phyloP scores from a whole-genome alignment of 1,140 invertebrate genomes.

The Sycobia sp. region DNA sequence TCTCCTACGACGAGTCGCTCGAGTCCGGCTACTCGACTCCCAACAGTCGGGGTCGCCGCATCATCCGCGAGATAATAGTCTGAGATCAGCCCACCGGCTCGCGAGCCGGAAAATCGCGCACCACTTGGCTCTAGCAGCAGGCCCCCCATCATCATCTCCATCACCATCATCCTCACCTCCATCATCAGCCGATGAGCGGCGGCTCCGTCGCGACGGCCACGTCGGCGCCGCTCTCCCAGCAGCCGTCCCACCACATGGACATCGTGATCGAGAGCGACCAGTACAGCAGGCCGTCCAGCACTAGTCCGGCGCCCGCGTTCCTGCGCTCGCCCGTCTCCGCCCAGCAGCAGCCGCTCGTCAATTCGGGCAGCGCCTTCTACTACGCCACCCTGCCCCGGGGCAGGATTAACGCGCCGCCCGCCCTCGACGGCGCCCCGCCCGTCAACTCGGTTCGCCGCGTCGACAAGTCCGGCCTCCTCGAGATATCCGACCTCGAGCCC shows the following conservation, averaged over 20 bases:
- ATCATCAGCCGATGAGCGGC: no score
- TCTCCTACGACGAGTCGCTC: constrained; percentile 89
- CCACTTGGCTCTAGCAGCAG: constrained; percentile 61
- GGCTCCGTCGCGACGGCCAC: no score
- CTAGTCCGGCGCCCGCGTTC: constrained; percentile 35
- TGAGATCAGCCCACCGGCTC: constrained; percentile 67
- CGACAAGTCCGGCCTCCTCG: constrained; percentile 51
- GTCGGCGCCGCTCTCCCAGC: no score
- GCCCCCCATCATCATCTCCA: constrained; percentile 42
- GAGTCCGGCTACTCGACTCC: constrained; percentile 93
- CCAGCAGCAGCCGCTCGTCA: constrained; percentile 31
- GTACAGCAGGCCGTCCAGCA: constrained; percentile 10
- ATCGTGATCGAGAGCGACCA: constrained; percentile 55
- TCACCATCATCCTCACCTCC: no score
- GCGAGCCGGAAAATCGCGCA: constrained; percentile 57
- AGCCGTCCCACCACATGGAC: constrained; percentile 53
- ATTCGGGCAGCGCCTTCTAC: constrained; percentile 29
- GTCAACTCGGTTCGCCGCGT: constrained; percentile 46
- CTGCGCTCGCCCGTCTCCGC: constrained; percentile 28
- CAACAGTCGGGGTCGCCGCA: constrained; percentile 84
- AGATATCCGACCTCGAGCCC: constrained; percentile 40
- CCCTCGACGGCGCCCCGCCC: constrained; percentile 39
- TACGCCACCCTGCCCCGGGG: constrained; percentile 33
- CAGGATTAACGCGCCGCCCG: neutral
- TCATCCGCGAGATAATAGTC: constrained; percentile 93